Evolutionary conservation across 2,113 vertebrate genomes (phyloP), one percentile per base, ranked within the genome.

Genomic region (Raja brachyura): DNA sequence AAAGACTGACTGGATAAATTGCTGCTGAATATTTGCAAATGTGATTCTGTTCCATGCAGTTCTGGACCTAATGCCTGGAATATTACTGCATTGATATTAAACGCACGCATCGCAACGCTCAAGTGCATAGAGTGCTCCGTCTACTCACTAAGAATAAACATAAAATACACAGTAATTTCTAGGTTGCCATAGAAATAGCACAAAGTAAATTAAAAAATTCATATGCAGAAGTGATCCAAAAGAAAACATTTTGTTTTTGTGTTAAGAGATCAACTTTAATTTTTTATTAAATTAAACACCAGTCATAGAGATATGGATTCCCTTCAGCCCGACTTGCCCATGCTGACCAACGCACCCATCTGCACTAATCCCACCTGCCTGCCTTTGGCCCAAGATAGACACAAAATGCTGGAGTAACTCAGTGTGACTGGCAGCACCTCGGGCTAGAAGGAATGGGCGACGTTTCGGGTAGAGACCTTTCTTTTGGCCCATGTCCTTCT

Each of bases 201-300:
- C 25, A 88, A 18, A 18, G 39, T 88, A 88, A 86, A 88, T 63
- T 88, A 88, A 63, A 63, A 88, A 88, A 31, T 88, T 31, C 14
- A 63, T 31, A n/a, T 2, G 8, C 18, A 59, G 31, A 54, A 66
- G n/a, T 88, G 28, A 86, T 86, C 13, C 28, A 63, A 61, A 63
- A n/a, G 56, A n/a, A 88, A 88, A 63, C 59, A 61, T 59, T 13
- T n/a, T 61, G 39, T 48, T 48, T 48, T 48, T 48, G 39, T 48
- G 39, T 48, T 48, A 48, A 48, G 39, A 48, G 39, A 48, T 48
- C 1, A 48, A 48, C 3, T 48, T 48, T 48, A 48, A 48, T 48
- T n/a, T n/a, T n/a, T n/a, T n/a, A n/a, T n/a, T n/a, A n/a, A n/a
- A n/a, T n/a, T n/a, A n/a, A n/a, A n/a, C 79, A 20, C 18, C 78